A percentile compares a stretch with the other conserved stretches of the same genome.
These are phyloP conservation scores for Apamea crenata DNA, from an alignment of 2,888 invertebrate species.

Conservation along the genomic window DNA sequence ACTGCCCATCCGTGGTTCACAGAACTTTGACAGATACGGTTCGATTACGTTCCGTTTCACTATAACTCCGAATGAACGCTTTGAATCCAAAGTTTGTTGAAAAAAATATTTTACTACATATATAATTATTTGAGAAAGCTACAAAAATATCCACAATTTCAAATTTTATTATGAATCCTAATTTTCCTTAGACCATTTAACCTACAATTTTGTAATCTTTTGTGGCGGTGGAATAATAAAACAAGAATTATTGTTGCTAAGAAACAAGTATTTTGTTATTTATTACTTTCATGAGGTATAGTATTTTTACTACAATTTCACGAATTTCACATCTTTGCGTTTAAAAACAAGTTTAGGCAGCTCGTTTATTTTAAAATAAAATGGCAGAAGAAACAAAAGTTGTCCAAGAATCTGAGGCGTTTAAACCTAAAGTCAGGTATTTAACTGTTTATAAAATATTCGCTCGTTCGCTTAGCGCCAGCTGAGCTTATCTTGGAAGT, in stretches of 20 bases:
- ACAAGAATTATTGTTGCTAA: conserved; percentile 32
- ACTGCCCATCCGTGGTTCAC: conserved; percentile 73
- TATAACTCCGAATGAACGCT: neutral
- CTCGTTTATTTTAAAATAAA: conserved; percentile 1
- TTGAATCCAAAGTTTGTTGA: neutral
- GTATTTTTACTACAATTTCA: neutral
- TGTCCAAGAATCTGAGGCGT: neutral
- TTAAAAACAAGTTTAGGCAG: neutral
- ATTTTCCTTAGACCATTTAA: too few species aligned
- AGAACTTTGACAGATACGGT: conserved; percentile 71
- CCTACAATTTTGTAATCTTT: neutral
- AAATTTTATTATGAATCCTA: neutral
- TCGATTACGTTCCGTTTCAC: conserved; percentile 57
- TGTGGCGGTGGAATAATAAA: neutral
- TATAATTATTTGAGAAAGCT: neutral
- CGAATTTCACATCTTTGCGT: neutral
- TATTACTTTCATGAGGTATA: neutral
- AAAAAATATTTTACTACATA: accelerated
- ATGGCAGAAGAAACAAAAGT: conserved; percentile 5
- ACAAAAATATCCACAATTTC: neutral
- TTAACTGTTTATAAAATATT: neutral
- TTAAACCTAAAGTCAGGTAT: conserved; percentile 36
- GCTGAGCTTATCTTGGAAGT: neutral
- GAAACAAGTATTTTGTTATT: conserved; percentile 43
- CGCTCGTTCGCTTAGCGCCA: neutral